Evolutionary conservation across 2,797 vertebrate species (phyloP).

Genomic region (Salmo trutta): DNA sequence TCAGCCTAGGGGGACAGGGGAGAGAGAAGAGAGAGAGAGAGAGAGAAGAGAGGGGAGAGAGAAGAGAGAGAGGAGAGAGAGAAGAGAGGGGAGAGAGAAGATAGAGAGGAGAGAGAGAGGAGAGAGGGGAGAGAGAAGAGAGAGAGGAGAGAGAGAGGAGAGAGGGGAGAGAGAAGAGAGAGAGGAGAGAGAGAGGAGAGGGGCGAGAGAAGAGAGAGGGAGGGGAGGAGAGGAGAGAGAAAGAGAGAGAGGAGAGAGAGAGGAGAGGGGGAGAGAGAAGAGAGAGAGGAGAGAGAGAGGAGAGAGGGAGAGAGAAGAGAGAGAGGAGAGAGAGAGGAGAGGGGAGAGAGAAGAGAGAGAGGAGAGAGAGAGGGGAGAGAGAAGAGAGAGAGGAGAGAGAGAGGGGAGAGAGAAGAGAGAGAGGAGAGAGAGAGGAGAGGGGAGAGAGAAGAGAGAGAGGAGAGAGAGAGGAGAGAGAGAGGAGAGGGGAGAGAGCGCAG

Average conservation of each 20-base stretch:
- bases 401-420: neutral
- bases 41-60: neutral
- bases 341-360: too few relatives aligned
- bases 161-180: conserved; percentile 48
- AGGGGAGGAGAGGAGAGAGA: too few relatives aligned
- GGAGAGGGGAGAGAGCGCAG: conserved; percentile 21
- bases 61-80: neutral
- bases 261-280: too few relatives aligned
- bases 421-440: neutral
- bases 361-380: conserved; percentile 32
- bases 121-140: conserved; percentile 36
- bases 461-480: too few relatives aligned
- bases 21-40: conserved; percentile 27
- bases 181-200: conserved; percentile 25
- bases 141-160: conserved; percentile 17
- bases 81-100: too few relatives aligned
- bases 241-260: too few relatives aligned
- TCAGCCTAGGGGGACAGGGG: conserved; percentile 75
- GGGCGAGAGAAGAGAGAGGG: neutral
- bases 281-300: conserved; percentile 35
- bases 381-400: too few relatives aligned
- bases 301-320: neutral
- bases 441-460: too few relatives aligned
- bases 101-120: too few relatives aligned
- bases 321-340: neutral